These are phyloP conservation scores for Bungarus multicinctus DNA, from an alignment of 2,113 vertebrate genomes.

Conservation along the genomic window DNA sequence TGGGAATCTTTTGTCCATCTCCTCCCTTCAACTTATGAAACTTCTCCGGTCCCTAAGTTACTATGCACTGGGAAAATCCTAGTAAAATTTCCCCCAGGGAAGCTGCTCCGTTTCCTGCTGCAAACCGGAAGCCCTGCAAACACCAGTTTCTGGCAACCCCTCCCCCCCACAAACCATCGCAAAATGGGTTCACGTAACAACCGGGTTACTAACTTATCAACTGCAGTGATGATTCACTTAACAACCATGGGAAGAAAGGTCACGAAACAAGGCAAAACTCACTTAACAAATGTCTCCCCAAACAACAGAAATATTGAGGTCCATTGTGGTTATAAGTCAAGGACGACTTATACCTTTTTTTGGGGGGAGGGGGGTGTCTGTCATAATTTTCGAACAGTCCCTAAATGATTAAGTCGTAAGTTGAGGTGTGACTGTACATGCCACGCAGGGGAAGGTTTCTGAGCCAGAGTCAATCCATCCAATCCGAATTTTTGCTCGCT, in stretches of 20 bases:
- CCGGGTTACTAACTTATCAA: background rate
- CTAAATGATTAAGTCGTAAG: background rate
- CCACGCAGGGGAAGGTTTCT: background rate
- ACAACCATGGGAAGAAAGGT: background rate
- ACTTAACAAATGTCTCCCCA: background rate
- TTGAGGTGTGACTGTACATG: background rate
- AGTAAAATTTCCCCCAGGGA: background rate
- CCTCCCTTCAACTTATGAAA: background rate
- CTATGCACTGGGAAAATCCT: background rate
- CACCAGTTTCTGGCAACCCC: background rate
- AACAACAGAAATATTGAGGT: background rate
- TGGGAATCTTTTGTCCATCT: background rate
- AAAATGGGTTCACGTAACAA: background rate
- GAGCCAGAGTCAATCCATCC: background rate
- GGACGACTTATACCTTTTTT: background rate
- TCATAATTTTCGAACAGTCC: background rate
- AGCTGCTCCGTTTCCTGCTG: background rate
- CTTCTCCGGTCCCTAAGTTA: background rate
- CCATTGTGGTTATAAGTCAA: background rate
- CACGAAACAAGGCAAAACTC: background rate
- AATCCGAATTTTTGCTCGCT: background rate
- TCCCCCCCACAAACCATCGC: background rate
- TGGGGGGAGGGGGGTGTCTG: background rate
- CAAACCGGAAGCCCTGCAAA: background rate
- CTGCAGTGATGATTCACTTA: background rate